phyloP scores from a whole-genome alignment of 23 tunicate genomes.

The Styela plicata region DNA sequence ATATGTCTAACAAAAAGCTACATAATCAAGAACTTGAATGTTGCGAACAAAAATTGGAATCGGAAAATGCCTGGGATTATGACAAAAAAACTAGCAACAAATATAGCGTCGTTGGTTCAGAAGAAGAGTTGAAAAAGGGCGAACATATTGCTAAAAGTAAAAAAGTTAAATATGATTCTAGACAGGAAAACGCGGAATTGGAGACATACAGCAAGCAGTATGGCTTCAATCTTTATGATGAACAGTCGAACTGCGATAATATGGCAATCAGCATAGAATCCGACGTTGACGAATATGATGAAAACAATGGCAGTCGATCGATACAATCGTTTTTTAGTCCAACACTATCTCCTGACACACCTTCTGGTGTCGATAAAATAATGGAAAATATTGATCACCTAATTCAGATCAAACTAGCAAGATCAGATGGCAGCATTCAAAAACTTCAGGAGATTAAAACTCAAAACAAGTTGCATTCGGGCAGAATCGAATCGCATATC shows the following conservation, averaged over 20 bases:
- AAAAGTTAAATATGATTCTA: too few relatives aligned
- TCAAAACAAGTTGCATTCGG: too few relatives aligned
- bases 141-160: too few relatives aligned
- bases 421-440: neutral
- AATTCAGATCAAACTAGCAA: conserved; percentile 6
- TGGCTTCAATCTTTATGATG: neutral
- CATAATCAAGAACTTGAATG: too few relatives aligned
- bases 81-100: too few relatives aligned
- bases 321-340: neutral
- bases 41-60: too few relatives aligned
- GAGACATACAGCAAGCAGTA: neutral
- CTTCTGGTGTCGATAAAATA: conserved; percentile 11
- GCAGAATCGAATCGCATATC: too few relatives aligned
- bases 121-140: too few relatives aligned
- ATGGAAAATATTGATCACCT: conserved; percentile 12
- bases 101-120: too few relatives aligned
- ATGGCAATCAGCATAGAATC: neutral
- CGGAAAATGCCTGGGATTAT: too few relatives aligned
- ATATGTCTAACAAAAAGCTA: too few relatives aligned
- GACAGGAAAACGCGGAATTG: neutral
- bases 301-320: neutral
- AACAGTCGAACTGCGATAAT: neutral
- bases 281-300: neutral
- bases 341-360: conserved; percentile 11
- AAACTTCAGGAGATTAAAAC: too few relatives aligned